Conservation (phyloP, 2,113 vertebrate species). For the Atractosteus spatula region DNA sequence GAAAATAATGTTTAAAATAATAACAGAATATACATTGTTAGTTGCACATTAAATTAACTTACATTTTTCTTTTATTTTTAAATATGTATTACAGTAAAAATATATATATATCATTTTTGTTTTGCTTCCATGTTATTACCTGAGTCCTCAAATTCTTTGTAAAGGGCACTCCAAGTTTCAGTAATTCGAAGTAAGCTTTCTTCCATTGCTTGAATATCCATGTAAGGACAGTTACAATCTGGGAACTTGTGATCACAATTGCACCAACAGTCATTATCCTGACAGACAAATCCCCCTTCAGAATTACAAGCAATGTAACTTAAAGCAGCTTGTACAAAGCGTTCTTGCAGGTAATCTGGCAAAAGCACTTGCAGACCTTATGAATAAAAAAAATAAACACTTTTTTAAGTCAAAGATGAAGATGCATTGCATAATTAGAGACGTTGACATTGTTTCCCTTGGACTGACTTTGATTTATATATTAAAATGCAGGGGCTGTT, state of each 20-base stretch:
- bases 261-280: conserved; percentile 93
- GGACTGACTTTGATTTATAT: too few species aligned
- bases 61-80: too few species aligned
- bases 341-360: conserved; percentile 86
- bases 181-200: conserved; percentile 86
- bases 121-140: conserved; percentile 56
- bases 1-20: too few species aligned
- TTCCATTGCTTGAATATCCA: conserved; percentile 97
- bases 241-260: conserved; percentile 85
- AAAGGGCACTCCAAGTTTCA: conserved; percentile 83
- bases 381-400: conserved; percentile 22
- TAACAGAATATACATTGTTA: too few species aligned
- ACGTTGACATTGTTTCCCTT: too few species aligned
- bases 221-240: conserved; percentile 94
- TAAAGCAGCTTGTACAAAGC: conserved; percentile 89
- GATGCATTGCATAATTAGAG: too few species aligned
- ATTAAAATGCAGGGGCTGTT: too few species aligned
- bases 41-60: too few species aligned
- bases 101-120: too few species aligned
- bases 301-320: conserved; percentile 96
- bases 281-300: conserved; percentile 91
- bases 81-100: too few species aligned
- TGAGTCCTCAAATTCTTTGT: conserved; percentile 91
- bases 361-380: conserved; percentile 90
- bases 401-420: conserved; percentile 18